Percentiles rank a stretch among this genome's conserved stretches.
These are phyloP conservation scores for Whitmania pigra DNA, from an alignment of 1,140 invertebrate species.

Conservation along the genomic window DNA sequence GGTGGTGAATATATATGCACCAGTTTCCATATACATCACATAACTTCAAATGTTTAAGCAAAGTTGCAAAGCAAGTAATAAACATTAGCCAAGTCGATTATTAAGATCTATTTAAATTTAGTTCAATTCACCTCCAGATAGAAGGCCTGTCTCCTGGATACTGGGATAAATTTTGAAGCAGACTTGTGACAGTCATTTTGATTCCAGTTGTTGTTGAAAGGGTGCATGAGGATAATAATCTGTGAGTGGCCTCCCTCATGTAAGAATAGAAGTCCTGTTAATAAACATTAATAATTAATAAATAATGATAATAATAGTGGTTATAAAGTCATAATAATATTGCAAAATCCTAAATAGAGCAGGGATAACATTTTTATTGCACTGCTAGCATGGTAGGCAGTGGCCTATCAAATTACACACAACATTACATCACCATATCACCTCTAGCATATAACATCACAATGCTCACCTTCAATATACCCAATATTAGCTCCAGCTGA, in stretches of 20 bases:
- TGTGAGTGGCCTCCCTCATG: slow-evolving; percentile 4
- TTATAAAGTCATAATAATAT: no score
- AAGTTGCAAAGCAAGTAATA: neutral
- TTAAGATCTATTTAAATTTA: neutral
- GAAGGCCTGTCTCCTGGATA: neutral
- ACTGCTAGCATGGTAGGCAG: no score
- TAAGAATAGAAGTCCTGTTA: slow-evolving; percentile 5
- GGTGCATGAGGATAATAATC: neutral
- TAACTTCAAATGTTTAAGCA: no score
- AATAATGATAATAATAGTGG: no score
- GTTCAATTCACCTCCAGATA: neutral
- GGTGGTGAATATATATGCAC: no score
- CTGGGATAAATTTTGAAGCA: neutral
- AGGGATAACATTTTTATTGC: no score
- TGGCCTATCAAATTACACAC: no score
- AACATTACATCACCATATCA: no score
- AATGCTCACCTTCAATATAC: slow-evolving; percentile 60
- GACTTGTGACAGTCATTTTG: neutral
- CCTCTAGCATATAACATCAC: neutral
- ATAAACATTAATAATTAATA: neutral
- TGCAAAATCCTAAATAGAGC: no score
- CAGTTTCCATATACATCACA: no score
- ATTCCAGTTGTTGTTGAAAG: neutral
- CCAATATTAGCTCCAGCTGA: slow-evolving; percentile 87
- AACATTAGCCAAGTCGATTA: neutral